Base-by-base conservation (phyloP, 2,113 vertebrate species). In the Cisticola juncidis region DNA sequence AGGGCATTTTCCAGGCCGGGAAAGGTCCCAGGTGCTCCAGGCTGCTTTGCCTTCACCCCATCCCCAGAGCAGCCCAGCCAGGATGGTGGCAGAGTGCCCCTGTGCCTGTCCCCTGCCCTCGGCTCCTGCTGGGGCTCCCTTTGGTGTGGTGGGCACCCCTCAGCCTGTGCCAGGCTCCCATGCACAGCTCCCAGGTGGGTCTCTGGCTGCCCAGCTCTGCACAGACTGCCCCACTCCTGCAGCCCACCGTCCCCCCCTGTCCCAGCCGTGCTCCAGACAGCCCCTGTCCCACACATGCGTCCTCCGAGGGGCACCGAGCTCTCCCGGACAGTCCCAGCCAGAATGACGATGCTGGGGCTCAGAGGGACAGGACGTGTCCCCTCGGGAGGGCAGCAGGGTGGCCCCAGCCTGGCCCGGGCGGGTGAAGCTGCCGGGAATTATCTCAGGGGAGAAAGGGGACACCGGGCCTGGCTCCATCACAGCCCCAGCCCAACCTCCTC, bases 281-380 rank as follows among this genome's bases (percentile, higher is more conserved):
- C 8, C 36, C 36, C 45, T 47, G n/a, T 48, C 64, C 16, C 17
- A 3, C 40, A 2, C 0, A 3, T 19, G 4, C 25, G 11, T 78
- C 77, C 77, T 47, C 38, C 0, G 0, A 4, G 3, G 17, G 15
- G 9, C 3, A 2, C 47, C 2, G 36, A 44, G 58, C 68, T 61
- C 19, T 1, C 51, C 61, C 0, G 0, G 29, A 9, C 0, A 0
- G 69, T 28, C 9, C 57, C 35, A 29, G 4, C 60, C 1, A 0
- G 38, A 44, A 5, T 7, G 50, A 44, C 20, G 7, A 1, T 8
- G 24, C 80, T 18, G 54, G 62, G 40, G 13, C 38, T 33, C 45
- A 0, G 45, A 1, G 0, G 33, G 20, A 33, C 62, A 35, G 64
- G n/a, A 56, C 2, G 18, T 2, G 8, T 15, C 42, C 79, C 65